Conservation (phyloP, 2,888 invertebrate species). For the Tenthredo mesomela region DNA sequence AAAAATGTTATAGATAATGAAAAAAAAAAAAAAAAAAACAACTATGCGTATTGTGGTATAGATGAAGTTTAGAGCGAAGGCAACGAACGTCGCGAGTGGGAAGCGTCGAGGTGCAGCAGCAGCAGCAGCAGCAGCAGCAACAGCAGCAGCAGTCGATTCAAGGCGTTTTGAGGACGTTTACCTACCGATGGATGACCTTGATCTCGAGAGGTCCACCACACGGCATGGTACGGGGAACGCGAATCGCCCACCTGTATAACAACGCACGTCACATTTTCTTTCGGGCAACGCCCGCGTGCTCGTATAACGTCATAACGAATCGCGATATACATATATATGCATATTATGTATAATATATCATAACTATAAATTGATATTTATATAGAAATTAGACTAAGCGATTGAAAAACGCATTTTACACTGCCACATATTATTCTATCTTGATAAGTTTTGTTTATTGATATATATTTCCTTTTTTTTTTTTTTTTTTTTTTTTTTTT, state of each 20-base stretch:
- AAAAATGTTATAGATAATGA: neutral
- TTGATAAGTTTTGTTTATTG: neutral
- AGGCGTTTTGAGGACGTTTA: slow-evolving; percentile 69
- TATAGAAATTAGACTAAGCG: neutral
- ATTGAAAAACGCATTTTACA: neutral
- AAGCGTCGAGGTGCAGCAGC: neutral
- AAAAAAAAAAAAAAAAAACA: neutral
- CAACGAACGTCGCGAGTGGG: slow-evolving; percentile 15
- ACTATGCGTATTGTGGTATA: neutral
- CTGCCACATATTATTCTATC: neutral
- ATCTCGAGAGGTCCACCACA: slow-evolving; percentile 68
- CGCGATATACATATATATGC: too few relatives aligned
- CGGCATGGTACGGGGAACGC: neutral
- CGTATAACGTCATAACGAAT: slow-evolving; percentile 16
- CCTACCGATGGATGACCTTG: slow-evolving; percentile 70
- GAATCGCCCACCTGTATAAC: slow-evolving; percentile 54
- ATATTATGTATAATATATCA: neutral
- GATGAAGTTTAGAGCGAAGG: neutral
- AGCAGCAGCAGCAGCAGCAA: neutral
- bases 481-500: neutral
- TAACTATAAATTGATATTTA: neutral
- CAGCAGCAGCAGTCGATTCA: slow-evolving; percentile 56
- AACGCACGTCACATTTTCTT: slow-evolving; percentile 56
- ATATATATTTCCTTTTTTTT: neutral
- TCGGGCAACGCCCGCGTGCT: slow-evolving; percentile 41